A percentile compares a stretch with the other conserved stretches of the same genome.
Conservation (phyloP, 2,888 invertebrate species). For the Orgyia antiqua region DNA sequence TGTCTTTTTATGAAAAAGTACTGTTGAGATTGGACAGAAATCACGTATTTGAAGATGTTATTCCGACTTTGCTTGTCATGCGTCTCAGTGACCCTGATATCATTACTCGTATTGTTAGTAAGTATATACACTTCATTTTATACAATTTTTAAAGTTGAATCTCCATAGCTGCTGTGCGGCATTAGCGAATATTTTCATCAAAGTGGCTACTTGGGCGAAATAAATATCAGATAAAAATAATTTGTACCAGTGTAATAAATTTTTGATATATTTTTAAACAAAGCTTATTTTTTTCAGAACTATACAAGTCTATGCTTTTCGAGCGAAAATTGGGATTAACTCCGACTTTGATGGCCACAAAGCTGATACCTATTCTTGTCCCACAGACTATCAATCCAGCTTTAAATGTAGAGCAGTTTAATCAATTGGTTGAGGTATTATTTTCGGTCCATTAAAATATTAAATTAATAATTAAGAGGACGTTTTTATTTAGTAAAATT, state of each 20-base stretch:
- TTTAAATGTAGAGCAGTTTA: conserved; percentile 57
- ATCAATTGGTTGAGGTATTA: conserved; percentile 59
- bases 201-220: conserved; percentile 13
- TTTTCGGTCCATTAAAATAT: too few relatives aligned
- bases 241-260: background rate
- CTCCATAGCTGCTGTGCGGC: conserved; percentile 8
- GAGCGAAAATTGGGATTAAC: conserved; percentile 95
- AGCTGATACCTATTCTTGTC: conserved; percentile 94
- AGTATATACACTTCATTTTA: conserved; percentile 68
- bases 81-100: conserved; percentile 93
- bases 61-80: conserved; percentile 92
- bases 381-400: conserved; percentile 94
- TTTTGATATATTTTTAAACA: conserved; percentile 6
- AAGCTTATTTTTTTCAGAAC: conserved; percentile 80
- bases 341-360: conserved; percentile 93
- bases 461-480: too few relatives aligned
- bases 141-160: too few relatives aligned
- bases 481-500: too few relatives aligned
- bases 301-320: conserved; percentile 92
- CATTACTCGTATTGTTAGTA: conserved; percentile 93
- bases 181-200: conserved; percentile 13
- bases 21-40: conserved; percentile 90
- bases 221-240: background rate
- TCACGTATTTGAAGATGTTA: conserved; percentile 93
- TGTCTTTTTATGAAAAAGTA: conserved; percentile 88